Evolutionary conservation across 2,888 invertebrate genomes (phyloP).

Genomic region (Archips xylosteana): DNA sequence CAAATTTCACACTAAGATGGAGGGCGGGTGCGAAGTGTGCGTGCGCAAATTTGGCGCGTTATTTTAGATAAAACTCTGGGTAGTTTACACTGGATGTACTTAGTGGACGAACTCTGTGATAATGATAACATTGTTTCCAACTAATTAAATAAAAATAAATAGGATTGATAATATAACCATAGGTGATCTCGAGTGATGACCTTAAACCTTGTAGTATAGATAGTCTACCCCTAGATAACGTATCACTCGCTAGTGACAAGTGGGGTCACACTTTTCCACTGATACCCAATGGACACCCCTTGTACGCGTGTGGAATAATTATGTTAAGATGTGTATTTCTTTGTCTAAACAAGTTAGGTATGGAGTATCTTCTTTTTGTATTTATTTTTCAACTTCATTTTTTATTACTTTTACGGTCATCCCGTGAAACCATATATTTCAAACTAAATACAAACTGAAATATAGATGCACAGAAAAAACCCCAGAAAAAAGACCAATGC

Average conservation of each 20-base stretch:
- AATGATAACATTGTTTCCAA: slow-evolving; percentile 2
- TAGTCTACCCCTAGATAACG: slow-evolving; percentile 1
- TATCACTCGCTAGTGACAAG: neutral
- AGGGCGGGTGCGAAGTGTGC: neutral
- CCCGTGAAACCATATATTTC: too few relatives aligned
- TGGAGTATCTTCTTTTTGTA: too few relatives aligned
- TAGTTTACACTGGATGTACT: neutral
- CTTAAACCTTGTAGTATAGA: neutral
- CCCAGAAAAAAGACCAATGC: too few relatives aligned
- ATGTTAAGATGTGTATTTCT: too few relatives aligned
- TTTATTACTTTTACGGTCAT: too few relatives aligned
- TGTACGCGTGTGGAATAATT: neutral
- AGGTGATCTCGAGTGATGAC: slow-evolving; percentile 6
- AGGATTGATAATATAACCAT: slow-evolving; percentile 3
- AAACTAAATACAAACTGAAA: too few relatives aligned
- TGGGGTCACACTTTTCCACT: neutral
- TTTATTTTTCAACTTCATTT: too few relatives aligned
- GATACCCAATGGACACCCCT: neutral
- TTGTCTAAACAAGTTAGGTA: too few relatives aligned
- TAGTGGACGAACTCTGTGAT: neutral
- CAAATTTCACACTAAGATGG: neutral
- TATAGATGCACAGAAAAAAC: too few relatives aligned
- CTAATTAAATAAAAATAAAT: slow-evolving; percentile 8
- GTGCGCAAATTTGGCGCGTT: neutral
- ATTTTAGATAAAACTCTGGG: neutral